These are phyloP conservation scores for Chrysotoxum bicinctum DNA, from an alignment of 2,888 invertebrate species.

Conservation along the genomic window DNA sequence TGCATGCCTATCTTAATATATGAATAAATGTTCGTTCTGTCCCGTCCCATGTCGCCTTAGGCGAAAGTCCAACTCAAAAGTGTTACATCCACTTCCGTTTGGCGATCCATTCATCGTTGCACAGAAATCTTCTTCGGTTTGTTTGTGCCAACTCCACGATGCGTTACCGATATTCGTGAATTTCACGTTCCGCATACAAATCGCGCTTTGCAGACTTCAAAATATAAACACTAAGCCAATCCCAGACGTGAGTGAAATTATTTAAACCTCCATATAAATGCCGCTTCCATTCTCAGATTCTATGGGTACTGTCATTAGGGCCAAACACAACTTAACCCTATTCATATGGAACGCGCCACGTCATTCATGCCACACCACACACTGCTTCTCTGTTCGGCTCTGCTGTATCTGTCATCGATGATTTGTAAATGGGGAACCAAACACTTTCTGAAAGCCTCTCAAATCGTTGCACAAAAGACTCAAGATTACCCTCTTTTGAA, in stretches of 20 bases:
- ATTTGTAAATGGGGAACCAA: slow-evolving; percentile 66
- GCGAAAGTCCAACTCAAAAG: slow-evolving; percentile 26
- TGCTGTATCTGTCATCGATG: slow-evolving; percentile 60
- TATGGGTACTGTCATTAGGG: slow-evolving; percentile 44
- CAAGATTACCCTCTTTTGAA: slow-evolving; percentile 67
- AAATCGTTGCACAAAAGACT: slow-evolving; percentile 63
- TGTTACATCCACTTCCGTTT: slow-evolving; percentile 43
- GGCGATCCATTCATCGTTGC: slow-evolving; percentile 17
- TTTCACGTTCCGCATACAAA: slow-evolving; percentile 54
- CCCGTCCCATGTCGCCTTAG: not conserved
- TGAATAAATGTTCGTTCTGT: not conserved
- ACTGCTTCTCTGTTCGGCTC: not conserved
- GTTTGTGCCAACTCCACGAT: slow-evolving; percentile 40
- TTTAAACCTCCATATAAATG: slow-evolving; percentile 17
- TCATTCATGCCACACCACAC: not conserved
- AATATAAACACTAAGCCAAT: slow-evolving; percentile 33
- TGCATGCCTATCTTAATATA: not conserved
- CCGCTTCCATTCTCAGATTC: not conserved
- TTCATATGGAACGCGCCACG: slow-evolving; percentile 23
- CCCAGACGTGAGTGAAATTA: slow-evolving; percentile 36
- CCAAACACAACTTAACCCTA: slow-evolving; percentile 27
- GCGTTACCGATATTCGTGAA: slow-evolving; percentile 67
- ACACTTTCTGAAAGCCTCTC: slow-evolving; percentile 55
- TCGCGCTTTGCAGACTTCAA: slow-evolving; percentile 32
- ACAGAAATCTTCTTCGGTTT: not conserved